phyloP scores from a whole-genome alignment of 2,797 vertebrate genomes.

The Phrynocephalus vlangalii region DNA sequence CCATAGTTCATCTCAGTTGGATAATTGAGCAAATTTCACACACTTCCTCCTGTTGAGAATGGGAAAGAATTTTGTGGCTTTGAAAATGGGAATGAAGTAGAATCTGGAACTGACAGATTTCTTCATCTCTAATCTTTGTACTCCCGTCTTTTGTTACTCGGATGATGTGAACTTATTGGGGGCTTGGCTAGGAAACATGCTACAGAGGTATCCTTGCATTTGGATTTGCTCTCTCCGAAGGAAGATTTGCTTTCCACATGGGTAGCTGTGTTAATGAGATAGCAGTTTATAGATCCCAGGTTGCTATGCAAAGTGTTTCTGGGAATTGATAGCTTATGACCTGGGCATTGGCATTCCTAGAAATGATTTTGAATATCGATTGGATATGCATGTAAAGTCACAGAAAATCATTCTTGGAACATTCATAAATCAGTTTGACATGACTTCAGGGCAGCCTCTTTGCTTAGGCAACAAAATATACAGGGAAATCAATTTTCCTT shows the following conservation, averaged over 20 bases:
- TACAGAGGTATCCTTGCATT: background rate
- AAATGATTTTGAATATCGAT: constrained; percentile 14
- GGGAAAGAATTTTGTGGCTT: background rate
- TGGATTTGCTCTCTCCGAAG: background rate
- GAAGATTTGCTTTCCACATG: constrained; percentile 10
- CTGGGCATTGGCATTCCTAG: constrained; percentile 33
- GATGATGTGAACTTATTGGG: background rate
- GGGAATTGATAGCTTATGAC: constrained; percentile 28
- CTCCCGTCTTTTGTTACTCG: background rate
- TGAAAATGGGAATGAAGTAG: background rate
- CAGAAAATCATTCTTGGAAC: background rate
- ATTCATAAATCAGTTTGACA: constrained; percentile 15
- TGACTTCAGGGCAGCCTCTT: background rate
- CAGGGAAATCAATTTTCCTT: background rate
- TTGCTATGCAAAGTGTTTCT: constrained; percentile 17
- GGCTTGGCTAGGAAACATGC: background rate
- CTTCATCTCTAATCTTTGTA: background rate
- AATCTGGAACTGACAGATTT: background rate
- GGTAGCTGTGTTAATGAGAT: background rate
- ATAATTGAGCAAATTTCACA: background rate
- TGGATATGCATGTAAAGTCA: constrained; percentile 1
- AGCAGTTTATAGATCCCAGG: background rate
- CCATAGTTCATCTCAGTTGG: background rate
- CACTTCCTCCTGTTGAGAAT: background rate
- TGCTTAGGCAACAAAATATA: background rate